phyloP scores from a whole-genome alignment of 2,888 invertebrate species.

The Nemapogon koenigi region DNA sequence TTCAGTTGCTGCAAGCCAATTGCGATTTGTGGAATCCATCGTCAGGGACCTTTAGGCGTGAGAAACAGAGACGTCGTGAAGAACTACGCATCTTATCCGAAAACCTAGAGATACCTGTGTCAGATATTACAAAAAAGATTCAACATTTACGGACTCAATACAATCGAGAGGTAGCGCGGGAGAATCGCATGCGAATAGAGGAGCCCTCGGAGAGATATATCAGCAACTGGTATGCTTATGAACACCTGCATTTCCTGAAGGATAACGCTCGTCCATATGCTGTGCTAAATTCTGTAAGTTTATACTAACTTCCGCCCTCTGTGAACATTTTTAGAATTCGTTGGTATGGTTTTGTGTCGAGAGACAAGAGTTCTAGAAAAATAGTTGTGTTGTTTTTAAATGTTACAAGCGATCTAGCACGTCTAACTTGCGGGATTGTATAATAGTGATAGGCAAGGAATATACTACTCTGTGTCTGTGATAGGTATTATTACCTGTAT shows the following conservation, averaged over 20 bases:
- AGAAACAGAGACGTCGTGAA: slow-evolving; percentile 52
- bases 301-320: neutral
- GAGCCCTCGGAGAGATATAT: slow-evolving; percentile 60
- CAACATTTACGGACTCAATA: slow-evolving; percentile 68
- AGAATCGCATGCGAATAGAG: slow-evolving; percentile 51
- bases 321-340: too few relatives aligned
- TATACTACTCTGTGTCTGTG: too few relatives aligned
- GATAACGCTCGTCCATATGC: slow-evolving; percentile 57
- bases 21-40: slow-evolving; percentile 50
- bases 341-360: too few relatives aligned
- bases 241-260: slow-evolving; percentile 65
- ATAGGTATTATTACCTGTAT: too few relatives aligned
- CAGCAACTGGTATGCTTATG: slow-evolving; percentile 63
- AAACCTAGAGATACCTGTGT: slow-evolving; percentile 36
- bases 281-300: slow-evolving; percentile 40
- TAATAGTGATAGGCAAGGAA: too few relatives aligned
- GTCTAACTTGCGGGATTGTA: too few relatives aligned
- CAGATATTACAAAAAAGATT: slow-evolving; percentile 65
- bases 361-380: too few relatives aligned
- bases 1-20: slow-evolving; percentile 49
- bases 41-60: slow-evolving; percentile 43
- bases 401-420: too few relatives aligned
- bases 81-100: slow-evolving; percentile 45
- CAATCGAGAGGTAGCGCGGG: slow-evolving; percentile 64
- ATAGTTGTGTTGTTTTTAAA: too few relatives aligned